These are phyloP conservation scores for Oreochromis niloticus DNA, from an alignment of 2,113 vertebrate genomes.

Conservation along the genomic window DNA sequence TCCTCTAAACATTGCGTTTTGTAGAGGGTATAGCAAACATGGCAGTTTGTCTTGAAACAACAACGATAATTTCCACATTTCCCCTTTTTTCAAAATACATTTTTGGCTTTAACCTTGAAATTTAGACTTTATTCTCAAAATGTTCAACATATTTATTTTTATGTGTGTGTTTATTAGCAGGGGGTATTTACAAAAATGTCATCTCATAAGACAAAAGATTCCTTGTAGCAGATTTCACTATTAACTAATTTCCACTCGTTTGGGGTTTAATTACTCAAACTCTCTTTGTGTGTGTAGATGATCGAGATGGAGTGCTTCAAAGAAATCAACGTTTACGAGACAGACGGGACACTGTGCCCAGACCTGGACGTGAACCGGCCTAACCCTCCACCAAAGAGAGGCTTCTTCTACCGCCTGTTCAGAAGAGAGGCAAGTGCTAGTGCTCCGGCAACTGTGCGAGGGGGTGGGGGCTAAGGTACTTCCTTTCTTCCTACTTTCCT, in stretches of 20 bases:
- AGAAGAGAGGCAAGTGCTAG: constrained; percentile 83
- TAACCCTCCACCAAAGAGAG: constrained; percentile 76
- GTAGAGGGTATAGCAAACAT: rapidly evolving
- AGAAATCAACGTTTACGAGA: constrained; percentile 82
- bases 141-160: rapidly evolving
- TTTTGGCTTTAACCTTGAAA: background rate
- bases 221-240: background rate
- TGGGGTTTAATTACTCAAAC: background rate
- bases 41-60: rapidly evolving
- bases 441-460: constrained; percentile 62
- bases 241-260: background rate
- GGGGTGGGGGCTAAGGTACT: constrained; percentile 76
- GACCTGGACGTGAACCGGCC: constrained; percentile 68
- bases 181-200: background rate
- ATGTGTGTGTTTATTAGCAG: background rate
- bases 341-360: constrained; percentile 67
- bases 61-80: background rate
- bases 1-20: rapidly evolving
- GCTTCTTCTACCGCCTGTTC: constrained; percentile 85
- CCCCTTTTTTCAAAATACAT: background rate
- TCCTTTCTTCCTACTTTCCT: constrained; percentile 49
- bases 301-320: constrained; percentile 91
- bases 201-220: background rate
- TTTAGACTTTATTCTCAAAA: background rate
- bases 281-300: constrained; percentile 69